These are phyloP conservation scores for Rhodeus uyekii DNA, from an alignment of 2,797 vertebrate species.

Conservation along the genomic window DNA sequence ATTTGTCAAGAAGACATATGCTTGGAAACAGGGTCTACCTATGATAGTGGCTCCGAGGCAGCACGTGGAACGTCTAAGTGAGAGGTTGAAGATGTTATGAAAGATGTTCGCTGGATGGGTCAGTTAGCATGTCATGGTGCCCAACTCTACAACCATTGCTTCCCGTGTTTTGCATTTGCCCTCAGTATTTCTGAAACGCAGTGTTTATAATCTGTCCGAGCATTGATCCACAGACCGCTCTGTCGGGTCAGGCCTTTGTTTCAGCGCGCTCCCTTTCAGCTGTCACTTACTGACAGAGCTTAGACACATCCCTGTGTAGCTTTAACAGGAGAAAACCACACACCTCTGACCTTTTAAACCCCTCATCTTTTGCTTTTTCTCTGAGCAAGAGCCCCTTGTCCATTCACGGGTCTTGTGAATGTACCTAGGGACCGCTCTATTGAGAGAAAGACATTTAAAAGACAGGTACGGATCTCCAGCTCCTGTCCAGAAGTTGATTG, in stretches of 20 bases:
- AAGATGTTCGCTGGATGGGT: conserved; percentile 64
- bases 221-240: conserved; percentile 73
- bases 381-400: conserved; percentile 70
- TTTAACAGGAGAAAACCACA: conserved; percentile 73
- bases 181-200: conserved; percentile 42
- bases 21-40: conserved; percentile 42
- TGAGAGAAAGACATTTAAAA: conserved; percentile 65
- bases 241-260: conserved; percentile 76
- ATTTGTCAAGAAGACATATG: conserved; percentile 73
- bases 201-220: conserved; percentile 61
- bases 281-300: conserved; percentile 76
- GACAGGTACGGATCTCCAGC: conserved; percentile 75
- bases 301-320: conserved; percentile 72
- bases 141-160: conserved; percentile 35
- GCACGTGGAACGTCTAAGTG: conserved; percentile 51
- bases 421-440: conserved; percentile 70
- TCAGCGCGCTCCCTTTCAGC: conserved; percentile 70
- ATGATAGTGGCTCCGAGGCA: conserved; percentile 51
- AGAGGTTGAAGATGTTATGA: conserved; percentile 50
- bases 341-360: conserved; percentile 77
- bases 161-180: conserved; percentile 40
- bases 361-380: conserved; percentile 64
- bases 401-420: conserved; percentile 73
- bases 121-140: conserved; percentile 64
- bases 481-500: conserved; percentile 70